Evolutionary conservation across 2,797 vertebrate genomes (phyloP).

Genomic region (Lophius americanus): DNA sequence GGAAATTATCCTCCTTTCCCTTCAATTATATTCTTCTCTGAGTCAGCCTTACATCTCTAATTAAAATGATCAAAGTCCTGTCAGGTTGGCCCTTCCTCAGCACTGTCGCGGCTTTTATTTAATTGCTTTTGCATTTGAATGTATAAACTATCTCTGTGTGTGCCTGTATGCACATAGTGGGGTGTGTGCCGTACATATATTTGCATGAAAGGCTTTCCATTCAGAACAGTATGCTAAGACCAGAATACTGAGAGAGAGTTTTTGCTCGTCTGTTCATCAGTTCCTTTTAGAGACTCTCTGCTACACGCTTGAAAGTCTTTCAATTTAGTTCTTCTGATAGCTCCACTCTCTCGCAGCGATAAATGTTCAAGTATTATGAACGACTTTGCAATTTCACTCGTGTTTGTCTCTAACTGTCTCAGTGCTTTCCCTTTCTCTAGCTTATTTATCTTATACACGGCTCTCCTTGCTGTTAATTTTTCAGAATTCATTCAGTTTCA

Average conservation of each 20-base stretch:
- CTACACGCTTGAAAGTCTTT: constrained; percentile 76
- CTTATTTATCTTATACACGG: constrained; percentile 60
- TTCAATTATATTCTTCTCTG: constrained; percentile 54
- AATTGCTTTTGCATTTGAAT: constrained; percentile 78
- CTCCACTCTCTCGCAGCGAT: constrained; percentile 59
- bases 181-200: constrained; percentile 8
- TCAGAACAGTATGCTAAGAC: constrained; percentile 50
- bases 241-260: constrained; percentile 41
- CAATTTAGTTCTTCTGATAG: constrained; percentile 76
- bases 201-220: constrained; percentile 30
- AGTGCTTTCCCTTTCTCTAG: constrained; percentile 30
- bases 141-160: constrained; percentile 35
- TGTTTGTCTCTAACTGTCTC: constrained; percentile 33
- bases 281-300: constrained; percentile 56
- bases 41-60: constrained; percentile 74
- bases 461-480: constrained; percentile 54
- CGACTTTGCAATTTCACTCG: constrained; percentile 58
- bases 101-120: constrained; percentile 62
- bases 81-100: constrained; percentile 61
- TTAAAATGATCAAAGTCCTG: constrained; percentile 78
- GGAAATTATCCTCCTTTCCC: constrained; percentile 35
- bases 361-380: constrained; percentile 74
- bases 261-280: constrained; percentile 51
- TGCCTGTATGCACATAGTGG: constrained; percentile 22
- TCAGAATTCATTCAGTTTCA: constrained; percentile 49